Evolutionary conservation across 2,113 vertebrate species (phyloP), one percentile per base, ranked within the genome.

Genomic region (Azemiops feae): DNA sequence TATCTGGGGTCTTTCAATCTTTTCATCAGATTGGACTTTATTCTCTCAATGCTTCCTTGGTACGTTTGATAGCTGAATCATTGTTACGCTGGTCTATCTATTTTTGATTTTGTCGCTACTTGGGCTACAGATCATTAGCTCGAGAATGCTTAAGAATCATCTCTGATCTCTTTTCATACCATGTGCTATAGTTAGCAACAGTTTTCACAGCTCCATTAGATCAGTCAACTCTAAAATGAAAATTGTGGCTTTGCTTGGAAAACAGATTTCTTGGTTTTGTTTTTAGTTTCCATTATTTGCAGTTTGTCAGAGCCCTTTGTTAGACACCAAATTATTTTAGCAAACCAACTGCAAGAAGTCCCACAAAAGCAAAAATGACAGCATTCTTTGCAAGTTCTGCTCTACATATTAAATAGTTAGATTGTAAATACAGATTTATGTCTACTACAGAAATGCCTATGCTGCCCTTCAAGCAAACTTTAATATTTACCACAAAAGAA

Each of bases 1-100:
- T 91, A 92, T 20, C 92, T 95, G 91, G 90, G 95, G 95, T 96
- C 93, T 95, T 95, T 93, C 96, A 94, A 94, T 87, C 91, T 89
- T 95, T 94, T 85, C 95, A 96, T 5, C 89, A 11, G 93, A 57
- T 87, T 93, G 81, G 4, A 91, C 18, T 6, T 93, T 30, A 88
- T 22, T 55, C 90, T 95, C 93, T 88, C 5, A 47, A 88, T n/a
- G 87, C 39, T 89, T 90, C 93, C 30, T 20, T 69, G 47, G 90
- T 91, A 57, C 85, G 30, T 93, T 92, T 93, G 87, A 93, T 88
- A 27, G 81, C 93, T 89, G 93, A 91, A 90, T 60, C 0, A 0
- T 34, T 92, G 87, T 74, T 85, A 14, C 27, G 0, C 3, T n/a
- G 4, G 45, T 52, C 45, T 12, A 18, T 50, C 22, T 90, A 18